Evolutionary conservation across 2,797 vertebrate species (phyloP).

Genomic region (Halcyon smyrnensis): DNA sequence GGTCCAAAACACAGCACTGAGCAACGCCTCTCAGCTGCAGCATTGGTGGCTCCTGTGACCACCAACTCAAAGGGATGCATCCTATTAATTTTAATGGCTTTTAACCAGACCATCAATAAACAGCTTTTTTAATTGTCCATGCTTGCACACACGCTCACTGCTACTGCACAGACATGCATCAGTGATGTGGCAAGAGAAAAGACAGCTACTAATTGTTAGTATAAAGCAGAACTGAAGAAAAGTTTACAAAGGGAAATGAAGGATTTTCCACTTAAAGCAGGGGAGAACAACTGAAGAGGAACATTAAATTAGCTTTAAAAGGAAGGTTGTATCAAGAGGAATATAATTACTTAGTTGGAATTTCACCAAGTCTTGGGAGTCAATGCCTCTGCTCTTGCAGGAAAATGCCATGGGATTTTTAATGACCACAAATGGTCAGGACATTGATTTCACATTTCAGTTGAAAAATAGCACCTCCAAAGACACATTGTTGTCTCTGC

Average conservation of each 20-base stretch:
- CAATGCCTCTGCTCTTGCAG: conserved; percentile 41
- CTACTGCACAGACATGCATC: background rate
- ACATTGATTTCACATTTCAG: conserved; percentile 65
- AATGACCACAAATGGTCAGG: conserved; percentile 52
- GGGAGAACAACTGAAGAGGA: conserved; percentile 9
- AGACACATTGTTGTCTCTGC: conserved; percentile 41
- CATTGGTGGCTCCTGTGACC: background rate
- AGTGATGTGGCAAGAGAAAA: background rate
- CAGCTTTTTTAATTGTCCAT: background rate
- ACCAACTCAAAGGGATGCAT: background rate
- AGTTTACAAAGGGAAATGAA: conserved; percentile 42
- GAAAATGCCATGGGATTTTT: conserved; percentile 40
- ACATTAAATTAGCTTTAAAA: conserved; percentile 48
- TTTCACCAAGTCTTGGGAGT: conserved; percentile 40
- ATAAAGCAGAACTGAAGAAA: conserved; percentile 7
- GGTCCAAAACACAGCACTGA: background rate
- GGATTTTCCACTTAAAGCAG: conserved; percentile 14
- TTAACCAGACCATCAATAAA: background rate
- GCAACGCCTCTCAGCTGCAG: background rate
- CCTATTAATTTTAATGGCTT: background rate
- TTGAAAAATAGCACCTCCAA: conserved; percentile 61
- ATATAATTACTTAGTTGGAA: conserved; percentile 34
- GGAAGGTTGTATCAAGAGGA: background rate
- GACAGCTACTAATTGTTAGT: background rate
- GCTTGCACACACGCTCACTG: fast-evolving